Evolutionary conservation across 2,113 vertebrate species (phyloP).

Genomic region (Romanogobio albipinnatus): DNA sequence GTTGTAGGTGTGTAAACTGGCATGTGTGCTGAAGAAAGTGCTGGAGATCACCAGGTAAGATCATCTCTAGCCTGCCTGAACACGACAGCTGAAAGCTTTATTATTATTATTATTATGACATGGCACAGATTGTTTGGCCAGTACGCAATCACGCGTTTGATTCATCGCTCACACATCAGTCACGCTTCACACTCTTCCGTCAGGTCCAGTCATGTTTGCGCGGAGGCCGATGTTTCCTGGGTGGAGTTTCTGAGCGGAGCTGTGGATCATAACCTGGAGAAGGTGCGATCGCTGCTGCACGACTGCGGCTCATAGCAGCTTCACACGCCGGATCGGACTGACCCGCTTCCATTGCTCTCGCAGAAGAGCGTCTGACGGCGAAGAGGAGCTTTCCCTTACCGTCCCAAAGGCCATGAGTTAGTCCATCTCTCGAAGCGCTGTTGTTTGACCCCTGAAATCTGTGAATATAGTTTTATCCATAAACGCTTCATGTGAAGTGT

Average conservation of each 20-base stretch:
- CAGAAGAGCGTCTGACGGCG: neutral
- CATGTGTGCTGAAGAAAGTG: constrained; percentile 83
- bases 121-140: too few relatives aligned
- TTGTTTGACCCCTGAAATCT: neutral
- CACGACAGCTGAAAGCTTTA: neutral
- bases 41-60: constrained; percentile 87
- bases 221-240: constrained; percentile 86
- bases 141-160: neutral
- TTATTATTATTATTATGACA: neutral
- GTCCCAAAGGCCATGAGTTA: neutral
- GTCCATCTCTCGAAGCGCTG: neutral
- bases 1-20: constrained; percentile 83
- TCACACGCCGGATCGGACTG: too few relatives aligned
- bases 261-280: constrained; percentile 88
- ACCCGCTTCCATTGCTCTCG: too few relatives aligned
- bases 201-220: constrained; percentile 88
- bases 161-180: neutral
- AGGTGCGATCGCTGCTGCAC: constrained; percentile 81
- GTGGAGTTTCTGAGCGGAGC: constrained; percentile 85
- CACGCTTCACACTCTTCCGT: too few relatives aligned
- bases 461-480: too few relatives aligned
- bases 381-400: neutral
- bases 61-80: neutral
- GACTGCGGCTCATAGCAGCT: constrained; percentile 49
- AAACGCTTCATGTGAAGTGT: too few relatives aligned